Conservation (phyloP, 2,888 invertebrate species). For the Oligia fasciuncula region DNA sequence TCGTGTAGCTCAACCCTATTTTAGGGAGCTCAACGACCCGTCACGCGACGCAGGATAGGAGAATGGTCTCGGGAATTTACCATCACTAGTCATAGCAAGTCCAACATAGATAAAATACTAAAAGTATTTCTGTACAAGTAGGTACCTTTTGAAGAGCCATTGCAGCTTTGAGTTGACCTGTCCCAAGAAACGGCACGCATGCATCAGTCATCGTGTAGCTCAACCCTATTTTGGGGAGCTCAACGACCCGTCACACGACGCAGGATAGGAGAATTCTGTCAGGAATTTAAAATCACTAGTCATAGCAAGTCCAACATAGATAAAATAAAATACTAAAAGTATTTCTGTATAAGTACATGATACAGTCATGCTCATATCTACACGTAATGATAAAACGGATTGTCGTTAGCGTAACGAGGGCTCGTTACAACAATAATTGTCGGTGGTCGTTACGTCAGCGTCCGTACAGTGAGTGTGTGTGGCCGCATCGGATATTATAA, state of each 20-base stretch:
- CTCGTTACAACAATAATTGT: constrained; percentile 45
- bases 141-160: no score
- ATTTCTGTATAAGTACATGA: constrained; percentile 6
- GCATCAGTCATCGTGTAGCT: no score
- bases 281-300: no score
- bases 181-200: no score
- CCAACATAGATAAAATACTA: not conserved
- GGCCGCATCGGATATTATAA: constrained; percentile 10
- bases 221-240: no score
- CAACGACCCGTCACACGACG: no score
- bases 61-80: no score
- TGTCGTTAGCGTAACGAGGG: constrained; percentile 45
- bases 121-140: constrained; percentile 4
- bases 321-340: constrained; percentile 7
- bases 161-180: no score
- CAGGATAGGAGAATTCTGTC: no score
- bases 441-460: constrained; percentile 30
- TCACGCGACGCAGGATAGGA: no score
- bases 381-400: constrained; percentile 35
- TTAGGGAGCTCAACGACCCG: no score
- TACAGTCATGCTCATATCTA: not conserved
- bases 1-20: no score
- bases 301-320: not conserved
- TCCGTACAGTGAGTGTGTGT: constrained; percentile 19
- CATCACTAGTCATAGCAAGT: not conserved